Evolutionary conservation across 2,888 invertebrate species (phyloP), one percentile per base, ranked within the genome.

Genomic region (Amphimallon solstitiale): DNA sequence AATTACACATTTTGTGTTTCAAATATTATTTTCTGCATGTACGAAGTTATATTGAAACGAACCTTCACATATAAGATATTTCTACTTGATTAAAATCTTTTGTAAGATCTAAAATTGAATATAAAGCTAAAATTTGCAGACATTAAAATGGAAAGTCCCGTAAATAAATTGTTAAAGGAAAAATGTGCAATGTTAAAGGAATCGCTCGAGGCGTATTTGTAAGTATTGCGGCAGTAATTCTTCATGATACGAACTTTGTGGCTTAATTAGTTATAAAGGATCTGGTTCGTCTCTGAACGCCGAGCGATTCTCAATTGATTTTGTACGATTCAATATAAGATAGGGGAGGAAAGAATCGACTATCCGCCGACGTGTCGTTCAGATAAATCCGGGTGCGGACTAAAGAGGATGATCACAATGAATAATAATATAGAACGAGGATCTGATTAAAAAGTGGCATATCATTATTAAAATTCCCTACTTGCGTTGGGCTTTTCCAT

Each of bases 381-480:
- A 43, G 29, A 43, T 59, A 59, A 59, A 59, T 59, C 56, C 56
- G 14, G 43, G 29, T 29, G 34, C 34, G 43, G 56, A 43, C 17
- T 59, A 45, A 59, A 29, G 43, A 15, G 43, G 56, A 43, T 59
- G 56, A 59, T 59, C 56, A 43, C 56, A 9, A 43, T 59, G 56
- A 59, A 59, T 59, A 59, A 43, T 45, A 59, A 59, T 59, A 59
- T 37, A 38, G 15, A 29, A 23, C 17, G 23, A 37, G 12, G 45
- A 59, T 59, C 64, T 56, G 64, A 65, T 65, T 65, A 65, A 65
- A 59, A 65, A 65, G 38, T 56, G 56, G 64, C 64, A 65, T 65
- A 65, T 65, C 64, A 56, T 65, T 65, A 65, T 65, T 65, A 65
- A 65, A 65, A 65, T 65, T 65, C 48, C 52, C 56, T 48, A 29